Conservation (phyloP, 2,888 invertebrate genomes). For the Coenonympha glycerion region DNA sequence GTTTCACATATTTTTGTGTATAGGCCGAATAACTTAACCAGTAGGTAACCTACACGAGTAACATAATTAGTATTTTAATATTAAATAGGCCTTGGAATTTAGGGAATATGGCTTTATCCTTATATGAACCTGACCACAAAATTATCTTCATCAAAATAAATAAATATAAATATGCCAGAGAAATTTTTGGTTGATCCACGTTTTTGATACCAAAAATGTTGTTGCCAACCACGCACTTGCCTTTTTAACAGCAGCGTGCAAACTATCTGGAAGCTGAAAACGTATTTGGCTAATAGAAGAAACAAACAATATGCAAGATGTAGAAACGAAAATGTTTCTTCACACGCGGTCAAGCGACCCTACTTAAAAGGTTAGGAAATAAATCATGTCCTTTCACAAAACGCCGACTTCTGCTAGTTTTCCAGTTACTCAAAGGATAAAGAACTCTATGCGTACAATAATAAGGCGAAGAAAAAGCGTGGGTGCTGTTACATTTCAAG, state of each 20-base stretch:
- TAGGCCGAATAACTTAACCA: not conserved
- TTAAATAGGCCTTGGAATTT: not conserved
- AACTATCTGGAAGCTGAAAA: not conserved
- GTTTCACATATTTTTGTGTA: no score
- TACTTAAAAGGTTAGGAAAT: conserved; percentile 17
- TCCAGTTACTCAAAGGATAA: conserved; percentile 4
- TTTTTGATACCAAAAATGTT: no score
- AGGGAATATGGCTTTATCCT: not conserved
- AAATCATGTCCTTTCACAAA: conserved; percentile 26
- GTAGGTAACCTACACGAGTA: no score
- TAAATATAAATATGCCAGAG: not conserved
- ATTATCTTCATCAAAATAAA: not conserved
- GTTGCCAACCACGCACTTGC: no score
- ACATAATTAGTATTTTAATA: no score
- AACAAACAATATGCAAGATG: not conserved
- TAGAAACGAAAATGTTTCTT: conserved; percentile 2
- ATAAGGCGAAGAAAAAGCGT: conserved; percentile 4
- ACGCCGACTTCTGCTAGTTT: conserved; percentile 6
- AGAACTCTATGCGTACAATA: conserved; percentile 9
- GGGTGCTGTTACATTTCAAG: conserved; percentile 10
- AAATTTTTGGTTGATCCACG: no score
- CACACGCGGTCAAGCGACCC: not conserved
- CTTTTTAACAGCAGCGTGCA: not conserved
- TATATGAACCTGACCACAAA: not conserved
- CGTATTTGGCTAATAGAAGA: not conserved